Evolutionary conservation across 1,140 invertebrate genomes (phyloP), one percentile per base, ranked within the genome.

Genomic region (Drosophila aff.): DNA sequence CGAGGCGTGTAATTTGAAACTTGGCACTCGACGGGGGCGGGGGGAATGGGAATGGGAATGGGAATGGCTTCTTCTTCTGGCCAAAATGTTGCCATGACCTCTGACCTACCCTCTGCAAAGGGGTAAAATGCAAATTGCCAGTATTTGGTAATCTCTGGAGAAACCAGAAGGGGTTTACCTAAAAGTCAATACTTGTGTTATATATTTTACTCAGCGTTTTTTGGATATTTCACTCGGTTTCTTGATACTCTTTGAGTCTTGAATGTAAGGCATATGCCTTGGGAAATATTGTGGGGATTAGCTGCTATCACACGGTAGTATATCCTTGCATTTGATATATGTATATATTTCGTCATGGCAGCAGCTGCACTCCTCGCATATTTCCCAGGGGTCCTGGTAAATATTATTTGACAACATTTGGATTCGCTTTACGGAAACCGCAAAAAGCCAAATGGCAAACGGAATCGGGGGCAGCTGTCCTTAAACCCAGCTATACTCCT

Each of bases 381-480:
- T 73, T 73, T 73, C 49, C 57, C 59, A 46, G 26, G 52, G 41
- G 18, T 47, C 41, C 80, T 67, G 67, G 80, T 83, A 87, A 89
- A 89, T 89, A 89, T 89, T 89, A 83, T 87, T 87, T 83, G 83
- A 87, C 76, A 89, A 89, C 68, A 83, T 89, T 83, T 89, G 85
- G 68, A 52, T 47, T 68, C 69, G 71, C 62, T 53, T 31, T 46
- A 40, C 57, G 64, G 64, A 64, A 79, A 66, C 81, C 81, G 73
- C 71, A 77, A 81, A 62, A 83, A 79, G 79, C 62, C 74, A 63
- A 86, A 74, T 47, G 64, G 58, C 76, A 79, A 76, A 59, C 38
- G 38, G 33, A 21, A 38, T 28, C n/a, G 26, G 26, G 15, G 46
- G 67, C 40, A 49, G 40, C 21, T 55, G 36, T 55, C 28, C 43